A percentile compares a stretch with the other conserved stretches of the same genome.
These are phyloP conservation scores for Timandra comae DNA, from an alignment of 2,888 invertebrate genomes.

Conservation along the genomic window DNA sequence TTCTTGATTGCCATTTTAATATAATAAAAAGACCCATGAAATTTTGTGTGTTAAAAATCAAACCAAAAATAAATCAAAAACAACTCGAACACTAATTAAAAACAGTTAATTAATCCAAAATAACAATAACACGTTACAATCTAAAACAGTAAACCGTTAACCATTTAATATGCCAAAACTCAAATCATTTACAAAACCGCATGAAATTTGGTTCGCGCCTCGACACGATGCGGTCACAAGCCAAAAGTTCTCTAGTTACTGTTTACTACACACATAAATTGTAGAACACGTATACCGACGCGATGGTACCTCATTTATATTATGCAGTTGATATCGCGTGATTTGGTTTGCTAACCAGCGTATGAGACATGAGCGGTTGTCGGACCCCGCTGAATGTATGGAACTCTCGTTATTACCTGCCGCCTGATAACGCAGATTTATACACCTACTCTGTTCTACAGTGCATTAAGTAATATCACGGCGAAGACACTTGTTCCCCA, in stretches of 20 bases:
- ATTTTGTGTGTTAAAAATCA: too few species aligned
- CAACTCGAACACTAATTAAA: constrained; percentile 4
- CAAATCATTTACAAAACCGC: constrained; percentile 14
- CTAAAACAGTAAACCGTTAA: background rate
- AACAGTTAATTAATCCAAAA: constrained; percentile 2
- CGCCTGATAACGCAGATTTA: constrained; percentile 44
- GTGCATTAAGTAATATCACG: constrained; percentile 28
- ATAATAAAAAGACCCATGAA: too few species aligned
- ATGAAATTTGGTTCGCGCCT: constrained; percentile 8
- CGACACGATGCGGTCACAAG: constrained; percentile 7
- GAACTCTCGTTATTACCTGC: constrained; percentile 33
- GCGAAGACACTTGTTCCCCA: background rate
- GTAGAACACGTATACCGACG: constrained; percentile 5
- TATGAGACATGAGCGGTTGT: constrained; percentile 46
- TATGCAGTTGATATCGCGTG: constrained; percentile 43
- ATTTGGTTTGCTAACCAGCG: constrained; percentile 53
- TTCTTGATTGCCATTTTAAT: too few species aligned
- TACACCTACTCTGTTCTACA: constrained; percentile 20
- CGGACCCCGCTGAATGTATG: constrained; percentile 38
- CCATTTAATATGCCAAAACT: constrained; percentile 2
- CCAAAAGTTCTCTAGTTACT: constrained; percentile 9
- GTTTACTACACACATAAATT: constrained; percentile 6
- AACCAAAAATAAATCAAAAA: too few species aligned
- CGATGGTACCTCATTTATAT: constrained; percentile 31
- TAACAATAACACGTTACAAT: background rate